These are phyloP conservation scores for Antheraea pernyi DNA, from an alignment of 1,140 invertebrate genomes.

Conservation along the genomic window DNA sequence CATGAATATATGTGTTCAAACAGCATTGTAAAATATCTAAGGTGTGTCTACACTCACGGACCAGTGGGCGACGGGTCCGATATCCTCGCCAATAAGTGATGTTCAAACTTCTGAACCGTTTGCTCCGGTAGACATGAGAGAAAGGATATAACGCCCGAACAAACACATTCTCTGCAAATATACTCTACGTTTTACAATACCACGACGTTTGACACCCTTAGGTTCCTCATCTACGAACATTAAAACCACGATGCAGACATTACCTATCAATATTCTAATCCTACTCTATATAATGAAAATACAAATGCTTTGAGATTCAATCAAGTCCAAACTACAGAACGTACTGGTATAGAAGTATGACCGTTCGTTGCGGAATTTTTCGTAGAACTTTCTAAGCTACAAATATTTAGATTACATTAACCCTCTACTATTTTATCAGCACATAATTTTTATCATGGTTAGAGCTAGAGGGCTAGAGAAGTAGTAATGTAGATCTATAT, in stretches of 20 bases:
- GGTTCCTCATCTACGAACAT: background rate
- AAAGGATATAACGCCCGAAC: constrained; percentile 46
- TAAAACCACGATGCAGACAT: background rate
- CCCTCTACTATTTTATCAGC: no score
- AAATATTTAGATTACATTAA: no score
- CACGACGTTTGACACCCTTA: background rate
- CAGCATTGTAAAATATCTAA: background rate
- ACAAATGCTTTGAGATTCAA: no score
- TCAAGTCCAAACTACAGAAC: no score
- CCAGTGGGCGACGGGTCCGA: constrained; percentile 29
- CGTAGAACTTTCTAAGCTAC: no score
- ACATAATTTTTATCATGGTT: no score
- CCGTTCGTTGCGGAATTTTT: no score
- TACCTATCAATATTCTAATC: no score
- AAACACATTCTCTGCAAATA: constrained; percentile 40
- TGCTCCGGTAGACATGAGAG: constrained; percentile 39
- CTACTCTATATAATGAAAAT: no score
- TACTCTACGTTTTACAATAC: constrained; percentile 12
- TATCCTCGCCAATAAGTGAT: constrained; percentile 29
- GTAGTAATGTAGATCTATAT: no score
- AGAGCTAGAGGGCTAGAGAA: no score
- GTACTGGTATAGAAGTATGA: no score
- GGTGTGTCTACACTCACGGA: constrained; percentile 26
- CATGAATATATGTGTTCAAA: background rate
- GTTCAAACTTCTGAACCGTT: constrained; percentile 42